Evolutionary conservation across 2,113 vertebrate species (phyloP).

Genomic region (Caranx ignobilis): DNA sequence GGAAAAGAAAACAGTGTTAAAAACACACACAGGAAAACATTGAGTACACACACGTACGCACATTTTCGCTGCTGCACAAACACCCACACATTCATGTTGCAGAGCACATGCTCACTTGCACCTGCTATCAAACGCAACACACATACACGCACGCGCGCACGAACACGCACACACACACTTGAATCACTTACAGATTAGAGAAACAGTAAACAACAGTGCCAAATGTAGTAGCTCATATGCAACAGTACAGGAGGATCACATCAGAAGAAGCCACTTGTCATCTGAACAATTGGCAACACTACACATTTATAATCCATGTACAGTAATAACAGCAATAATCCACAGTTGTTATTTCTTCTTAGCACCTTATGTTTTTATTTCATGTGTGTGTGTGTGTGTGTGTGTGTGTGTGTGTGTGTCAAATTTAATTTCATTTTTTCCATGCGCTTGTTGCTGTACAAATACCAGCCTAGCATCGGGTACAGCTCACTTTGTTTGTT

Average conservation of each 20-base stretch:
- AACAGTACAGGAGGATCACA: background rate
- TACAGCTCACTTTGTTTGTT: background rate
- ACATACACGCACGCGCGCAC: slow-evolving; percentile 13
- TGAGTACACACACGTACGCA: background rate
- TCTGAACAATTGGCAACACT: background rate
- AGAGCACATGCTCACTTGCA: slow-evolving; percentile 7
- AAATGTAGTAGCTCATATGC: background rate
- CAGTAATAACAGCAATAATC: background rate
- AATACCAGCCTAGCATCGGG: background rate
- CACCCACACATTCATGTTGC: slow-evolving; percentile 3
- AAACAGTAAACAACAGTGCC: slow-evolving; percentile 5
- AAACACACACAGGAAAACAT: slow-evolving; percentile 68
- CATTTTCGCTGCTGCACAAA: background rate
- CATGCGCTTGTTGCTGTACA: background rate
- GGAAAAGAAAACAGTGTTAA: slow-evolving; percentile 79
- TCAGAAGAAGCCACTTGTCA: background rate
- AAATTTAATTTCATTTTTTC: background rate
- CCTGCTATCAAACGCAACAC: background rate
- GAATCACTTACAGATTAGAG: slow-evolving; percentile 14
- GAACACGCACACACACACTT: background rate
- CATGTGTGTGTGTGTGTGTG: no score
- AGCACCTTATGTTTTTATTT: background rate
- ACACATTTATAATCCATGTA: background rate
- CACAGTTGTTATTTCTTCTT: slow-evolving; percentile 13
- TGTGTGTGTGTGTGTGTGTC: no score